Base-by-base conservation (phyloP, 1,140 invertebrate genomes). In the Aphelenchoides avenae region DNA sequence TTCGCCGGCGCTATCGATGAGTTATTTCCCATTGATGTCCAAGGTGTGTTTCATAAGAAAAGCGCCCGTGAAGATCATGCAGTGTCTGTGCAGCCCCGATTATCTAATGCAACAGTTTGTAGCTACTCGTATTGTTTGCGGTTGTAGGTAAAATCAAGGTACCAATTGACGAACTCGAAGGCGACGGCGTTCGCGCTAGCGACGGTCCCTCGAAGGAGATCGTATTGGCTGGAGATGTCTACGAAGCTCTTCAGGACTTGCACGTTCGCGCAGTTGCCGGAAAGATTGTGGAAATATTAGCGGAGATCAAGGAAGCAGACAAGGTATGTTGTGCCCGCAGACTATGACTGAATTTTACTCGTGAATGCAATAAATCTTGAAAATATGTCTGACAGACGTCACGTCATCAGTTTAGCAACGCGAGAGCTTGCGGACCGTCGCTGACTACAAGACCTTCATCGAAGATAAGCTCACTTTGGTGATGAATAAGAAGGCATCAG, bases 1-100 rank as follows among this genome's bases (percentile, higher is more conserved):
- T 98, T 97, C 76, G 92, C 97, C 80, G 94, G 92, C 15, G 80
- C 97, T 9, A 90, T 98, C 66, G 94, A 94, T 81, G 88, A 90
- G 81, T 84, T 89, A 61, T 91, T 86, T 80, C 84, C 84, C 29
- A 86, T 88, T 41, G 81, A 83, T 37, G 58, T 54, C 13, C 29
- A 61, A 73, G 57, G 57, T 55, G n/a, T n/a, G n/a, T n/a, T n/a
- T n/a, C n/a, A n/a, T n/a, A n/a, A n/a, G n/a, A n/a, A n/a, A n/a
- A n/a, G n/a, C n/a, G n/a, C n/a, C n/a, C n/a, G n/a, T n/a, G n/a
- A n/a, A n/a, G n/a, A n/a, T n/a, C n/a, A n/a, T n/a, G n/a, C n/a
- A n/a, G n/a, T n/a, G n/a, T n/a, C n/a, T n/a, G n/a, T n/a, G n/a
- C n/a, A n/a, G n/a, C n/a, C n/a, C n/a, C n/a, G n/a, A n/a, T n/a